Evolutionary conservation across 2,113 vertebrate genomes (phyloP), one percentile per base, ranked within the genome.

Genomic region (Asarcornis scutulata): DNA sequence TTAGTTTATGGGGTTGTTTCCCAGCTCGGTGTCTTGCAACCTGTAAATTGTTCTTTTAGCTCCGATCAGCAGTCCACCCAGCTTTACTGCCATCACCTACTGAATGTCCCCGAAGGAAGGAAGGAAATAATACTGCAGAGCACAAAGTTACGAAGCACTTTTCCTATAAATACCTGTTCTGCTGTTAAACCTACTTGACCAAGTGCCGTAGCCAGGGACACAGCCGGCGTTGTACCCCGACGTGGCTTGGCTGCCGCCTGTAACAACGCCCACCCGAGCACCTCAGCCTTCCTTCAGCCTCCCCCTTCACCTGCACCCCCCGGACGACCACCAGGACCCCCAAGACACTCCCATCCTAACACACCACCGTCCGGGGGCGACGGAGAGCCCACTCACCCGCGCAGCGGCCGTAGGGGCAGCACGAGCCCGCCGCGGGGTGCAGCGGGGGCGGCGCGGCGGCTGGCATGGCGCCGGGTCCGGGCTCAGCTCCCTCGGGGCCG

Each of bases 371-470:
- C 38, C 38, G 12, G 38, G 4, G 38, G 38, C 1, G 40, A 10
- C 23, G 60, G 48, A 42, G 17, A 50, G 71, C 13, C 6, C 84
- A 91, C 96, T 96, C 83, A 95, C 97, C 96, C 63, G 86, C 64
- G 66, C 91, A 95, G 76, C 75, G 95, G 40, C 77, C 21, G 25
- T 56, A 74, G 46, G 84, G 55, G 60, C 95, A 95, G 78, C 95
- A 96, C 82, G 79, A 42, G 18, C 88, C 77, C 29, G 81, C 74
- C 2, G 75, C 40, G 26, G 91, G 74, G 40, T 84, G 93, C 4
- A 94, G 80, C 40, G 96, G 92, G 8, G 94, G 62, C 22, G 95
- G 92, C 27, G 95, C 96, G 44, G 96, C 95, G 21, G 96, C 96
- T 27, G 96, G 96, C 96, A 96, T 95, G 31, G 34, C 53, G 55